Percentiles rank a stretch among this genome's conserved stretches.
Evolutionary conservation across 2,113 vertebrate species (phyloP).

Genomic region (Noturus placidus): DNA sequence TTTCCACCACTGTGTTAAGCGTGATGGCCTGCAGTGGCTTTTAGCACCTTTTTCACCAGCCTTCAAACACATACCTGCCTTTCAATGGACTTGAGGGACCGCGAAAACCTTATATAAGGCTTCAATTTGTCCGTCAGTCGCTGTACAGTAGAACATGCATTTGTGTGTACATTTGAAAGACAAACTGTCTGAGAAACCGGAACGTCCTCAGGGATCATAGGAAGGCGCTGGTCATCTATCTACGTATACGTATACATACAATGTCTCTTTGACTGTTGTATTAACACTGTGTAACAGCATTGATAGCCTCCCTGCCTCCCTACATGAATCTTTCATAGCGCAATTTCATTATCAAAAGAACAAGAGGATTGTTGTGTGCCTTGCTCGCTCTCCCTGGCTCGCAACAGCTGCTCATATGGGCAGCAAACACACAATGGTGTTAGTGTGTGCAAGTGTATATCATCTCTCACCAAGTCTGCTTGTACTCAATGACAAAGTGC

Average conservation of each 20-base stretch:
- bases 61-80: neutral
- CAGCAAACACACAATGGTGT: constrained; percentile 9
- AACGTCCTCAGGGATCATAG: constrained; percentile 9
- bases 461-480: neutral
- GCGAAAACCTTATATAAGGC: constrained; percentile 15
- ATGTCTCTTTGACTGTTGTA: neutral
- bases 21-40: constrained; percentile 12
- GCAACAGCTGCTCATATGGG: neutral
- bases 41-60: constrained; percentile 22
- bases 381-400: neutral
- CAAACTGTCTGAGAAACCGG: constrained; percentile 2
- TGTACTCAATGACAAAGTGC: neutral
- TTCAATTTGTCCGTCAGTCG: neutral
- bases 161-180: constrained; percentile 6
- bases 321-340: neutral
- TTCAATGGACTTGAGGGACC: constrained; percentile 28
- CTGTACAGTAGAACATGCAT: neutral
- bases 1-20: neutral
- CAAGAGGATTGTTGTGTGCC: neutral
- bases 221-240: neutral
- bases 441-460: constrained; percentile 29
- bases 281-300: neutral
- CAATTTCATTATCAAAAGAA: constrained; percentile 17
- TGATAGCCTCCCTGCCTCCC: neutral
- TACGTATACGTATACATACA: neutral